phyloP scores from a whole-genome alignment of 2,797 vertebrate species.

The Brachyalestes nurse region DNA sequence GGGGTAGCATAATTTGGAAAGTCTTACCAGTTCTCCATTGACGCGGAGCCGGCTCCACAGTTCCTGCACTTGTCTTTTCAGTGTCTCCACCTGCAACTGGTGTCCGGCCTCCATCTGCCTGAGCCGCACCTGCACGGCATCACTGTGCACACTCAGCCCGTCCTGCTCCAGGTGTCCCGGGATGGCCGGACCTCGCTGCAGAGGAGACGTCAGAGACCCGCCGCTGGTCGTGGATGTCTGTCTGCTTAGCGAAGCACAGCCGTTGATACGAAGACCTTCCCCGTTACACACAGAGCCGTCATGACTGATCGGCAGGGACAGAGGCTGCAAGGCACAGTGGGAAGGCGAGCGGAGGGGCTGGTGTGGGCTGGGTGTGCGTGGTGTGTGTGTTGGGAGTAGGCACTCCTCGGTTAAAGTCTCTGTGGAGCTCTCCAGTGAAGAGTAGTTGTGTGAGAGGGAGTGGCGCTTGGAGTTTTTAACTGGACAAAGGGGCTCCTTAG shows the following conservation, averaged over 20 bases:
- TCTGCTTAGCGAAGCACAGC: conserved; percentile 79
- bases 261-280: conserved; percentile 69
- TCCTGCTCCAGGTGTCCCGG: conserved; percentile 88
- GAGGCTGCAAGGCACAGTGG: conserved; percentile 83
- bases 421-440: conserved; percentile 80
- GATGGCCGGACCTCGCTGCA: conserved; percentile 63
- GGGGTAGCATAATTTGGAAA: background rate
- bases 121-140: conserved; percentile 90
- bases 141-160: conserved; percentile 89
- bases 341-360: conserved; percentile 71
- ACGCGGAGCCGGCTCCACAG: conserved; percentile 86
- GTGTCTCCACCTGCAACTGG: conserved; percentile 93
- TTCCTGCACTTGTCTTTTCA: conserved; percentile 96
- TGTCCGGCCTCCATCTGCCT: conserved; percentile 95
- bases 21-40: conserved; percentile 88
- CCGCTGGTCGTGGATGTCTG: conserved; percentile 84
- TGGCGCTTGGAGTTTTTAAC: background rate
- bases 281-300: conserved; percentile 75
- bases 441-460: conserved; percentile 54
- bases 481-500: conserved; percentile 6
- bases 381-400: conserved; percentile 41
- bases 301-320: background rate
- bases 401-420: conserved; percentile 82
- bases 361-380: conserved; percentile 47
- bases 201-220: conserved; percentile 85